Evolutionary conservation across 2,888 invertebrate species (phyloP).

Genomic region (Lepidochitona cinerea): DNA sequence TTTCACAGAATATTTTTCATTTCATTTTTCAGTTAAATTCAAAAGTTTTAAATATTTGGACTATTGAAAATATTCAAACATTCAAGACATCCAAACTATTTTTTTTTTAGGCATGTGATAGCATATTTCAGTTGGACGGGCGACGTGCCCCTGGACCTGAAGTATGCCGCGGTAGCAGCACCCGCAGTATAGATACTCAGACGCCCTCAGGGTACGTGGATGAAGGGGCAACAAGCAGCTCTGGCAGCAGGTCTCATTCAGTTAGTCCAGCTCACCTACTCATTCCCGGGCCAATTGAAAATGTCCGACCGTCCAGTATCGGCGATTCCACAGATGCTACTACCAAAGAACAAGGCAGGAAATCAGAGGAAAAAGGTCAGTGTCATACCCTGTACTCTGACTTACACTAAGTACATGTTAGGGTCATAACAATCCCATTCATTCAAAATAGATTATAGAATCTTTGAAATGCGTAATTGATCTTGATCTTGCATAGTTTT

Average conservation of each 20-base stretch:
- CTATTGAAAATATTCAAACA: neutral
- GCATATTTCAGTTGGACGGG: constrained; percentile 79
- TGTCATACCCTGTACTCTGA: too few species aligned
- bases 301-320: constrained; percentile 76
- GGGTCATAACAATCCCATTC: too few species aligned
- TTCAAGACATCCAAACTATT: neutral
- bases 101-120: constrained; percentile 73
- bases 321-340: constrained; percentile 47
- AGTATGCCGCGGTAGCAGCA: constrained; percentile 71
- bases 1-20: too few species aligned
- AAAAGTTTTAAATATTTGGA: too few species aligned
- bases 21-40: too few species aligned
- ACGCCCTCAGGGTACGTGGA: constrained; percentile 77
- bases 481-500: too few species aligned
- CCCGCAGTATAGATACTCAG: constrained; percentile 86
- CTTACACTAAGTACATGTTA: too few species aligned
- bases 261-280: constrained; percentile 76
- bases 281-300: constrained; percentile 75
- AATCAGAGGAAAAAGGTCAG: neutral
- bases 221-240: constrained; percentile 26
- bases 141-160: constrained; percentile 88
- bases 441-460: too few species aligned
- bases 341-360: constrained; percentile 1
- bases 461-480: too few species aligned
- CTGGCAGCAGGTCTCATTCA: constrained; percentile 72